Evolutionary conservation across 2,888 invertebrate genomes (phyloP).

Genomic region (Heliconius charithonia): DNA sequence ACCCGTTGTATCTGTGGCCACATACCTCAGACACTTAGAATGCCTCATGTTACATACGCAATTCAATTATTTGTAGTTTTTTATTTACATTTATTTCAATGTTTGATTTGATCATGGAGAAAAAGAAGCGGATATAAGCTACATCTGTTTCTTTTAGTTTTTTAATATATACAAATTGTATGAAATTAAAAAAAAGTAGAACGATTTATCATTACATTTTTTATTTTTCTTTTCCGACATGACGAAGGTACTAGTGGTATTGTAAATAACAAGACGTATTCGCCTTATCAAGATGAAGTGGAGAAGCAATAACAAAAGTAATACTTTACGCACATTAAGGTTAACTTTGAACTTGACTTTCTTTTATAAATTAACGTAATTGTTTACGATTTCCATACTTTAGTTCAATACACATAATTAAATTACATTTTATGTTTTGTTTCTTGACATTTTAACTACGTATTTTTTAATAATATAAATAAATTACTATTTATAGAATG

Average conservation of each 20-base stretch:
- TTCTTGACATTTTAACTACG: too few relatives aligned
- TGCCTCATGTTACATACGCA: not conserved
- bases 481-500: slow-evolving; percentile 1
- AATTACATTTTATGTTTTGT: too few relatives aligned
- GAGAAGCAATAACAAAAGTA: not conserved
- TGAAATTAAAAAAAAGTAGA: not conserved
- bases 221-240: not conserved
- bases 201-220: not conserved
- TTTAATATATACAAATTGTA: not conserved
- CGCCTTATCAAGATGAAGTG: slow-evolving; percentile 14
- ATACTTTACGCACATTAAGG: slow-evolving; percentile 9
- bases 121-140: too few relatives aligned
- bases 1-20: too few relatives aligned
- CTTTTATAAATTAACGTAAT: too few relatives aligned
- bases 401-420: not conserved
- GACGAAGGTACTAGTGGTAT: not conserved
- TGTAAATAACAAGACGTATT: slow-evolving; percentile 9
- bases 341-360: not conserved
- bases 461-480: not conserved
- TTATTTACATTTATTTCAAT: too few relatives aligned
- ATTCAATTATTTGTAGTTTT: not conserved
- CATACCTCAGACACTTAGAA: too few relatives aligned
- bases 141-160: not conserved
- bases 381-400: not conserved
- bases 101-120: not conserved